phyloP scores from a whole-genome alignment of 92 coral and sea anemone species.

The Palythoa grandiflora region DNA sequence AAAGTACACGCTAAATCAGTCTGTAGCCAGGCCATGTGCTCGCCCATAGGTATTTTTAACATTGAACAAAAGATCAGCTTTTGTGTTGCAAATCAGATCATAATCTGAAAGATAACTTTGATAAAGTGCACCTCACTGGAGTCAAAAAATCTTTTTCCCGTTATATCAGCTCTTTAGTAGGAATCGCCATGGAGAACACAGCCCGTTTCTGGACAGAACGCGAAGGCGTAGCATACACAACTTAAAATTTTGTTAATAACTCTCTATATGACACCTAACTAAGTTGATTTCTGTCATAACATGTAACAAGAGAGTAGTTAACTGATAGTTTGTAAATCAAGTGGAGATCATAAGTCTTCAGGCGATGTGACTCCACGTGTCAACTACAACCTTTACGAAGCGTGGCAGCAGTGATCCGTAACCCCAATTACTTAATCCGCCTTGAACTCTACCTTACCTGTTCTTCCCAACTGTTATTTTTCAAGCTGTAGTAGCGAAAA shows the following conservation, averaged over 20 bases:
- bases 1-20: background rate
- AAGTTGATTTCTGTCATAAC: constrained; percentile 5
- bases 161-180: background rate
- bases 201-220: background rate
- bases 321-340: constrained; percentile 18
- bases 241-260: background rate
- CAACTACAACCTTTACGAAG: background rate
- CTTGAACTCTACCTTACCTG: background rate
- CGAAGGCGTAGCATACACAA: background rate
- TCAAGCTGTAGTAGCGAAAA: background rate
- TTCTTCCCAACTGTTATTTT: background rate
- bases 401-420: constrained; percentile 56
- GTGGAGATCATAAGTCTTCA: constrained; percentile 18
- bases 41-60: constrained; percentile 49
- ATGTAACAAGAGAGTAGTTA: background rate
- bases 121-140: constrained; percentile 13
- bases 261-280: constrained; percentile 8
- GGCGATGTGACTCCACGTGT: constrained; percentile 37
- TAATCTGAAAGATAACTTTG: constrained; percentile 21
- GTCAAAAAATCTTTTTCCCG: constrained; percentile 19
- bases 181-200: background rate
- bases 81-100: constrained; percentile 42
- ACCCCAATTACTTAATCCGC: background rate
- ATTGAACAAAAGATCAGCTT: constrained; percentile 52
- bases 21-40: constrained; percentile 48